phyloP scores from a whole-genome alignment of 2,797 vertebrate genomes.

The Pachyuromys duprasi region DNA sequence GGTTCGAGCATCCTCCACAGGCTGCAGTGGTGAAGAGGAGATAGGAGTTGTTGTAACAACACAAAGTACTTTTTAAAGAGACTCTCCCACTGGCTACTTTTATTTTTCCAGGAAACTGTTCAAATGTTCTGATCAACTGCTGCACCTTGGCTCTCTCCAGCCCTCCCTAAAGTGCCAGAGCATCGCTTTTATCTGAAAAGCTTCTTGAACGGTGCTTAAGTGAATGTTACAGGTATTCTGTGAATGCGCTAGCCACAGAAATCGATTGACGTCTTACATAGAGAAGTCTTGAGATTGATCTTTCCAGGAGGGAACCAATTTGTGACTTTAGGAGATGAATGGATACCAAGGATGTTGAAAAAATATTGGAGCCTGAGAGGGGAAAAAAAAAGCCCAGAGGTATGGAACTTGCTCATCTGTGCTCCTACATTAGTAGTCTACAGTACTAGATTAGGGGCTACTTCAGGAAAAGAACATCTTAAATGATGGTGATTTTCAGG shows the following conservation, averaged over 20 bases:
- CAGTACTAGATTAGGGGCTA: background rate
- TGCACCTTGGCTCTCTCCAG: constrained; percentile 49
- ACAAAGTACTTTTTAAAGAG: background rate
- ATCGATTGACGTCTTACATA: constrained; percentile 74
- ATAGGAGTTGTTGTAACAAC: background rate
- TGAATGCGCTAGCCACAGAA: constrained; percentile 64
- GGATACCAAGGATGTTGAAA: constrained; percentile 23
- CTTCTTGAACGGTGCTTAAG: constrained; percentile 61
- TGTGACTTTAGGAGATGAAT: constrained; percentile 61
- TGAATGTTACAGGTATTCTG: constrained; percentile 60
- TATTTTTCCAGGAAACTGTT: constrained; percentile 3
- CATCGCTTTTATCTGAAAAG: constrained; percentile 49
- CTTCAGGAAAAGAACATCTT: background rate
- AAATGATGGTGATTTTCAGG: background rate
- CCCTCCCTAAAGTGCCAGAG: background rate
- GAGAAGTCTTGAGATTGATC: constrained; percentile 70
- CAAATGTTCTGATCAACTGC: background rate
- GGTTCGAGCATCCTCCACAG: background rate
- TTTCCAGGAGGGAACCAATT: constrained; percentile 70
- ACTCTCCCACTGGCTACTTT: background rate
- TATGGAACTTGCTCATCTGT: background rate
- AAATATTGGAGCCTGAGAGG: background rate
- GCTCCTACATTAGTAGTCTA: background rate
- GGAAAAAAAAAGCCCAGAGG: background rate
- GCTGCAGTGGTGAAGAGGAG: background rate